Base-by-base conservation (phyloP, 1,140 invertebrate genomes). In the Nylanderia fulva region DNA sequence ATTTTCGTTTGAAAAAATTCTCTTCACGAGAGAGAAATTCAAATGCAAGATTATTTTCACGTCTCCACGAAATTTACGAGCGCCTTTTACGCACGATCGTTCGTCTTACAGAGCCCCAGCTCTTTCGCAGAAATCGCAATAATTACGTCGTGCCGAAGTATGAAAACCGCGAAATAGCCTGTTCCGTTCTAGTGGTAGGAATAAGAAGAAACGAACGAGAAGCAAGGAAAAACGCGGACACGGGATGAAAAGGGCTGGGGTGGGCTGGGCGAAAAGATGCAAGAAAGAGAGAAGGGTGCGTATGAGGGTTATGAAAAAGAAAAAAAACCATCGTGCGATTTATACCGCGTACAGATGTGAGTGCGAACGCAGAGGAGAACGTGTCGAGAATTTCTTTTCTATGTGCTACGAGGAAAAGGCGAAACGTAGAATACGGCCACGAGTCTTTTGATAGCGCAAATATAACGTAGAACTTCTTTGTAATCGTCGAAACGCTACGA, bases 101-200 rank as follows among this genome's bases (percentile, higher is more conserved):
- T 82, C 27, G 64, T 69, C 24, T 54, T n/a, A 21, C 24, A 33
- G 24, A 48, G 18, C 33, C 24, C 33, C 24, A 11, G 6, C 0
- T 36, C 15, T 48, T 54, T 29, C 18, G 64, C 52, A 48, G 71
- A 60, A 88, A 82, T 69, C 48, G 27, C 18, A 42, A 58, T 90
- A 90, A 90, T 87, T 90, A 85, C 52, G n/a, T 85, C 63, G 29
- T 27, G 42, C 33, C 24, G 29, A 82, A 45, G 48, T 39, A 74
- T 42, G 56, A 54, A 54, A 66, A 86, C 71, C 63, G 79, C 72
- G 52, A 84, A 88, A 88, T 74, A 76, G 86, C 29, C 76, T 88
- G 74, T 82, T 72, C 39, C 15, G 29, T 2, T 79, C 15, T 54
- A 39, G 52, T 72, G 5, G 13, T 21, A 6, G 4, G 18, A 66